These are phyloP conservation scores for Coendou prehensilis DNA, from an alignment of 2,797 vertebrate genomes.

Conservation along the genomic window DNA sequence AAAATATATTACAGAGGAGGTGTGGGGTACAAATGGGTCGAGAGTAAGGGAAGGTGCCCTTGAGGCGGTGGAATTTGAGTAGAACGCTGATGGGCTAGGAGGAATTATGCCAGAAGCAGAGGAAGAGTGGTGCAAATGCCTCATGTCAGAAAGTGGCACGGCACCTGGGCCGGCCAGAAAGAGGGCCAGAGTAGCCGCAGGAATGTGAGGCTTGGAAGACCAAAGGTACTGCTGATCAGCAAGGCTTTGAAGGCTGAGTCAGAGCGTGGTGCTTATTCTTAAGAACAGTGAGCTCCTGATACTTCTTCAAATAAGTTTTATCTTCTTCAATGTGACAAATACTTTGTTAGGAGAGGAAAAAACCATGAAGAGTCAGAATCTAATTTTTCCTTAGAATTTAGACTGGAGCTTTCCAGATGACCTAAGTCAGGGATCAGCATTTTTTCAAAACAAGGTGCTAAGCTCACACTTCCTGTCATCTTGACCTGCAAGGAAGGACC, in stretches of 20 bases:
- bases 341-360: not conserved
- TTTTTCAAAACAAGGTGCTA: not conserved
- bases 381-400: slow-evolving; percentile 47
- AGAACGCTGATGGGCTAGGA: not conserved
- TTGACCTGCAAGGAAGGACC: not conserved
- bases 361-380: not conserved
- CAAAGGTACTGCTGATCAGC: not conserved
- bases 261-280: not conserved
- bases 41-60: not conserved
- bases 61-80: not conserved
- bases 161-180: not conserved
- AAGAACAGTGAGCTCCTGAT: not conserved
- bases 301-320: not conserved
- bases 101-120: not conserved
- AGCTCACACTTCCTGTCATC: not conserved
- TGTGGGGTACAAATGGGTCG: not conserved
- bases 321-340: not conserved
- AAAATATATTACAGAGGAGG: not conserved
- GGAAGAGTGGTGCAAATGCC: not conserved
- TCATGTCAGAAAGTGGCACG: not conserved
- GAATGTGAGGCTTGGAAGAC: not conserved
- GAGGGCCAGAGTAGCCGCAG: not conserved
- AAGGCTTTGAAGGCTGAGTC: not conserved
- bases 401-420: not conserved
- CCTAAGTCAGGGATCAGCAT: not conserved